Conservation (phyloP, 2,888 invertebrate genomes). For the Lasioglossum lativentre region DNA sequence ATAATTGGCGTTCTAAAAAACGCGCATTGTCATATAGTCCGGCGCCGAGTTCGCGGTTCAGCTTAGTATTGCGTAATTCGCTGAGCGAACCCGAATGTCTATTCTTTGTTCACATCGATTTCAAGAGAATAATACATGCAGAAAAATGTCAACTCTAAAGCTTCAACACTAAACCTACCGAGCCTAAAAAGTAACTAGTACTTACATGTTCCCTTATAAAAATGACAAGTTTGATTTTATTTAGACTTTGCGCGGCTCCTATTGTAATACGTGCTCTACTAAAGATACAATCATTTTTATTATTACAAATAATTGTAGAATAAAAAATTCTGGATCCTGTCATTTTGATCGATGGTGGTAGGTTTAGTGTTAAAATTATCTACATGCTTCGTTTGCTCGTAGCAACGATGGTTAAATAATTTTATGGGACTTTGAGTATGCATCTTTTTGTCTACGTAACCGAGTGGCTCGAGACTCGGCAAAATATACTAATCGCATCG, state of each 20-base stretch:
- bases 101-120: not conserved
- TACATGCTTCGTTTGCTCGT: too few relatives aligned
- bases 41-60: not conserved
- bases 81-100: not conserved
- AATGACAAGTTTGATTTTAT: too few relatives aligned
- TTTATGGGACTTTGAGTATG: not conserved
- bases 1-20: constrained; percentile 63
- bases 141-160: not conserved
- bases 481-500: not conserved
- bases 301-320: too few relatives aligned
- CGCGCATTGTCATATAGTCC: constrained; percentile 51
- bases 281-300: too few relatives aligned
- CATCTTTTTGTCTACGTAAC: not conserved
- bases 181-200: too few relatives aligned
- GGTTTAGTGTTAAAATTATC: not conserved
- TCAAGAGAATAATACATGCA: not conserved
- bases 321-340: too few relatives aligned
- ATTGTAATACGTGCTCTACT: too few relatives aligned
- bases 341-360: too few relatives aligned
- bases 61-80: constrained; percentile 1
- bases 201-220: too few relatives aligned
- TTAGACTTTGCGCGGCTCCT: too few relatives aligned
- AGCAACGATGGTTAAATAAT: not conserved
- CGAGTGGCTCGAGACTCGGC: not conserved
- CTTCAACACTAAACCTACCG: too few relatives aligned